Conservation (phyloP, 2,888 invertebrate genomes). For the Brenthis daphne region DNA sequence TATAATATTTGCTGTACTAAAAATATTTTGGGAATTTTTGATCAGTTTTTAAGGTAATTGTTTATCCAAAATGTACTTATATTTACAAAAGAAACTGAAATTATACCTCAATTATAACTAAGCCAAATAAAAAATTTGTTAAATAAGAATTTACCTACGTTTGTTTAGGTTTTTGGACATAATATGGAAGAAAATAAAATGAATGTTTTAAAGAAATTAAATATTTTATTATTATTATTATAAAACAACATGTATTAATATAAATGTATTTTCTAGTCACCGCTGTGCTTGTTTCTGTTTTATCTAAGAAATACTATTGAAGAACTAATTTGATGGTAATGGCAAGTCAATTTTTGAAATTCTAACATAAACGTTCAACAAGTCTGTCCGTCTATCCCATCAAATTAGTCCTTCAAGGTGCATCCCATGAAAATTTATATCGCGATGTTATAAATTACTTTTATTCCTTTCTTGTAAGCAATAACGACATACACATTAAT, state of each 20-base stretch:
- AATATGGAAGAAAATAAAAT: slow-evolving; percentile 62
- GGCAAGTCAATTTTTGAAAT: neutral
- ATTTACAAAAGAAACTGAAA: slow-evolving; percentile 2
- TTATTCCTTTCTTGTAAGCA: too few relatives aligned
- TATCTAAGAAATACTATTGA: slow-evolving; percentile 1
- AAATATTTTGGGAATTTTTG: neutral
- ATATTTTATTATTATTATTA: slow-evolving; percentile 79
- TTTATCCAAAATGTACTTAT: neutral
- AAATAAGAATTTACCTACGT: slow-evolving; percentile 1
- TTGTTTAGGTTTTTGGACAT: slow-evolving; percentile 1
- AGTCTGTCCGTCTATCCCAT: neutral
- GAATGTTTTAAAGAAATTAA: slow-evolving; percentile 69
- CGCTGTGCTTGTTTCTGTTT: slow-evolving; percentile 50
- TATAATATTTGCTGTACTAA: neutral
- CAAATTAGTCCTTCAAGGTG: neutral
- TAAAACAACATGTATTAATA: slow-evolving; percentile 74
- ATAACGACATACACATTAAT: too few relatives aligned
- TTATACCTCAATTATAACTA: slow-evolving; percentile 12
- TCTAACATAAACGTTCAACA: neutral
- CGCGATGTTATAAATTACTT: too few relatives aligned
- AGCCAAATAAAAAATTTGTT: neutral
- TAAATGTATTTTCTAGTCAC: slow-evolving; percentile 79
- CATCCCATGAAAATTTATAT: neutral
- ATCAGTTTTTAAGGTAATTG: neutral
- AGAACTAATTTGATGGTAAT: slow-evolving; percentile 13